Percentiles rank a stretch among this genome's conserved stretches.
phyloP scores from a whole-genome alignment of 1,140 invertebrate genomes.

The Oedothorax gibbosus region DNA sequence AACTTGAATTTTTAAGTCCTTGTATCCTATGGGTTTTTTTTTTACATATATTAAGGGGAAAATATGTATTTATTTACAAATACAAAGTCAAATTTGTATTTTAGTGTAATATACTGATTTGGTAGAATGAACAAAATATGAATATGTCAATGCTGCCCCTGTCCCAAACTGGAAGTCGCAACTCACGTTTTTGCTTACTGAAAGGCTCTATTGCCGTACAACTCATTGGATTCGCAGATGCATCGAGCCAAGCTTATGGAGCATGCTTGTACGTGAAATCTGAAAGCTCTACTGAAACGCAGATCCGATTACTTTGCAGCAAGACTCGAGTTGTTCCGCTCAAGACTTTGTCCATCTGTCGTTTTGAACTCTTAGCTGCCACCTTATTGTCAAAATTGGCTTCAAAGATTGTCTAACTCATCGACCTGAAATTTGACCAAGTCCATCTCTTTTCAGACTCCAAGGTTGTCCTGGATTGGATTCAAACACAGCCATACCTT shows the following conservation, averaged over 20 bases:
- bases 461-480: slow-evolving; percentile 12
- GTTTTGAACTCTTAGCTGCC: slow-evolving; percentile 27
- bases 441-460: slow-evolving; percentile 9
- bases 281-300: background rate
- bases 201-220: background rate
- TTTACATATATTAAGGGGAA: no score
- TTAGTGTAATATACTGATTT: no score
- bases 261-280: background rate
- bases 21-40: no score
- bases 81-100: no score
- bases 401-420: background rate
- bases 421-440: background rate
- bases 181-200: no score
- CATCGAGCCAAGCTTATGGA: background rate
- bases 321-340: slow-evolving; percentile 19
- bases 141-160: no score
- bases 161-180: no score
- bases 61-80: no score
- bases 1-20: no score
- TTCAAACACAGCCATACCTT: background rate
- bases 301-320: background rate
- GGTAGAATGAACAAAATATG: no score
- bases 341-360: background rate
- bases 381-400: background rate
- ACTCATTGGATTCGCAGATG: background rate